Evolutionary conservation across 2,797 vertebrate genomes (phyloP), one percentile per base, ranked within the genome.

Genomic region (Podarcis siculus): DNA sequence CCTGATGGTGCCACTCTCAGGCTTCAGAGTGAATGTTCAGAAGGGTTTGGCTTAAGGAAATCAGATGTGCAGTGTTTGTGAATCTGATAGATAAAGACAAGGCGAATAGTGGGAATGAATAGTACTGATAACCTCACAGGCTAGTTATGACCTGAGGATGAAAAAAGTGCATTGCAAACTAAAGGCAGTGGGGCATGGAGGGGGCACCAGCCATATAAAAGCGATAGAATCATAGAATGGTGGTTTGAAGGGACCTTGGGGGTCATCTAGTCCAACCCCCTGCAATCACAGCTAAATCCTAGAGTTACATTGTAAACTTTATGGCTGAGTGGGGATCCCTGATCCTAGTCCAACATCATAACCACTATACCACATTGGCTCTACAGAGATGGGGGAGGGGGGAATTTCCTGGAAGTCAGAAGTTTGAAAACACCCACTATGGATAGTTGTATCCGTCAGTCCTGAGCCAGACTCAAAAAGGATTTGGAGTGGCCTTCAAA

Each of bases 381-480:
- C 42, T 17, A 15, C 39, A 27, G 32, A 9, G 55, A 61, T 27
- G 35, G 4, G 61, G 6, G 61, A 39, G 39, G 15, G 13, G 55
- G 2, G 42, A 9, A 5, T 17, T 23, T 27, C 58, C 0, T 8
- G 8, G 17, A 81, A 86, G 17, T 25, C 32, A 23, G 64, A 86
- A 86, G 1, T 72, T 88, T 58, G 67, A 0, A 64, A 10, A 83
- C 87, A 90, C 84, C 86, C 86, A 3, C 17, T n/a, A 25, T 0
- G 9, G 49, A 32, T 5, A 13, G 27, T 0, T 72, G 66, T 15
- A 35, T 69, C 4, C 0, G 0, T 3, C 79, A 15, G 17, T 45
- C 25, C 3, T 3, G 1, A 17, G 42, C 64, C 10, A 37, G 0
- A 67, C 77, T 0, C 0, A 35, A 49, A 0, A 0, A 7, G 19